These are phyloP conservation scores for Pituophis catenifer DNA, from an alignment of 2,113 vertebrate genomes.

Conservation along the genomic window DNA sequence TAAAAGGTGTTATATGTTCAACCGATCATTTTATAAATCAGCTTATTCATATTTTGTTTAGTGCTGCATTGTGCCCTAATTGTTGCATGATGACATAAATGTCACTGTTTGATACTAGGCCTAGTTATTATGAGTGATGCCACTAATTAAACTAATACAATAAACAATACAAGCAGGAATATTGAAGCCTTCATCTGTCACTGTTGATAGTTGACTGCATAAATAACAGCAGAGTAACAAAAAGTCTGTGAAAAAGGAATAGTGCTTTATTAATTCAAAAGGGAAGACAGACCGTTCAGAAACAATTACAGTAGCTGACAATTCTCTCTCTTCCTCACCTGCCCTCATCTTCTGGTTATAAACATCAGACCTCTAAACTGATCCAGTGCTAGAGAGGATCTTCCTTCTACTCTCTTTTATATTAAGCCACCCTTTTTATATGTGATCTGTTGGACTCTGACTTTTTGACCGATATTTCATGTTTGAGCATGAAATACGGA, in stretches of 20 bases:
- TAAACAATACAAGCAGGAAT: conserved; percentile 42
- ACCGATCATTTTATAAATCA: conserved; percentile 21
- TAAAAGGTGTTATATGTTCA: conserved; percentile 13
- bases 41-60: conserved; percentile 26
- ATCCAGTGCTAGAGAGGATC: conserved; percentile 26
- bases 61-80: conserved; percentile 12
- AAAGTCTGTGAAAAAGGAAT: conserved; percentile 13
- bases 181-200: conserved; percentile 36
- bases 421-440: conserved; percentile 30
- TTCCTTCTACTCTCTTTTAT: conserved; percentile 34
- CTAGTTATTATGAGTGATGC: conserved; percentile 43
- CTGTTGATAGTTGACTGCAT: conserved; percentile 36
- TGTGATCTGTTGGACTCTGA: conserved; percentile 28
- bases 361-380: conserved; percentile 35
- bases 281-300: conserved; percentile 24
- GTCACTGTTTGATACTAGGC: conserved; percentile 21
- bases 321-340: neutral
- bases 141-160: conserved; percentile 45
- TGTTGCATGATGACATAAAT: conserved; percentile 24
- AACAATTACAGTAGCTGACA: conserved; percentile 38
- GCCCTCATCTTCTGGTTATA: conserved; percentile 32
- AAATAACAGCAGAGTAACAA: conserved; percentile 33
- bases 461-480: neutral
- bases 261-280: conserved; percentile 31
- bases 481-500: neutral